Conservation (phyloP, 2,797 vertebrate species). For the Acestrorhynchus altus region DNA sequence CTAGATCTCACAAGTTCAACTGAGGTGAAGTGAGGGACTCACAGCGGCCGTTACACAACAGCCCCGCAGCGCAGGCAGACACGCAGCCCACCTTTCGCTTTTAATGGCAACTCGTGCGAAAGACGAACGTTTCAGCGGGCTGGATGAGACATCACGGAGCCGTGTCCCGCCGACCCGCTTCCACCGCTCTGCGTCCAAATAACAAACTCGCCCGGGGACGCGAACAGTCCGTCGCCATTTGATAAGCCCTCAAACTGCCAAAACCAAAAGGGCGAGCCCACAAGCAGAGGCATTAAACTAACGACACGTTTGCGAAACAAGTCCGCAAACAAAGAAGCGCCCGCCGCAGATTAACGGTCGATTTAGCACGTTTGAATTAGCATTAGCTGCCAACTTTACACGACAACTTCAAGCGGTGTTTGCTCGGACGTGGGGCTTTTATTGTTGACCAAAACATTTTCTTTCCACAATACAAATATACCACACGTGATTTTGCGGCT, state of each 20-base stretch:
- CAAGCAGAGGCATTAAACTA: not conserved
- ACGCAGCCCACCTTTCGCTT: constrained; percentile 33
- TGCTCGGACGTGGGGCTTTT: no score
- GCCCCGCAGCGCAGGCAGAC: constrained; percentile 44
- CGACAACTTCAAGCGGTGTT: not conserved
- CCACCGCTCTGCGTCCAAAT: not conserved
- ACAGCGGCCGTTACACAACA: constrained; percentile 71
- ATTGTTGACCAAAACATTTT: no score
- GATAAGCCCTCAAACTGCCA: constrained; percentile 10
- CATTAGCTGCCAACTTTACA: not conserved
- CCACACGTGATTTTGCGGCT: no score
- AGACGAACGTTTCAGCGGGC: not conserved
- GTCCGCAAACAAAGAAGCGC: constrained; percentile 3
- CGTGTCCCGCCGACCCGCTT: not conserved
- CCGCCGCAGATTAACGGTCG: not conserved
- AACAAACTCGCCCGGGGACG: constrained; percentile 10
- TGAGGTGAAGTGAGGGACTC: constrained; percentile 76
- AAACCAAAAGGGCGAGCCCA: not conserved
- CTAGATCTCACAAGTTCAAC: constrained; percentile 74
- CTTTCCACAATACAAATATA: no score
- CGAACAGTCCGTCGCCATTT: constrained; percentile 21
- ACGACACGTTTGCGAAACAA: not conserved
- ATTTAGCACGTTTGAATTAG: not conserved
- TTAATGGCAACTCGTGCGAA: constrained; percentile 56
- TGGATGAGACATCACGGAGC: not conserved